Evolutionary conservation across 2,113 vertebrate species (phyloP).

Genomic region (Indicator indicator): DNA sequence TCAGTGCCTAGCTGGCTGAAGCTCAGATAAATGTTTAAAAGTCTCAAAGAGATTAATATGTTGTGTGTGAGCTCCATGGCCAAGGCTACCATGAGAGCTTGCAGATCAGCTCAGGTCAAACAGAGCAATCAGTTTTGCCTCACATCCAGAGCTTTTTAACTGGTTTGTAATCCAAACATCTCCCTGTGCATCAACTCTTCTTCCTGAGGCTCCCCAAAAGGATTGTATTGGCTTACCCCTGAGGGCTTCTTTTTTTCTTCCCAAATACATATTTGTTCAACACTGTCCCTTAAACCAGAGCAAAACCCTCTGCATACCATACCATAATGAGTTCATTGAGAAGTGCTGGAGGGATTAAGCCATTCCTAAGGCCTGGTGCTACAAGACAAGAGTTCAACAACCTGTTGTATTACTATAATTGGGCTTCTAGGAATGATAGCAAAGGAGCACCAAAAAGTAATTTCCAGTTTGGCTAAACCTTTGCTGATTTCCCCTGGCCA

Average conservation of each 20-base stretch:
- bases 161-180: not conserved
- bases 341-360: slow-evolving; percentile 35
- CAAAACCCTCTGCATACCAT: slow-evolving; percentile 38
- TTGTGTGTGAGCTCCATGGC: not conserved
- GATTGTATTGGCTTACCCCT: not conserved
- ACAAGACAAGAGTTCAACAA: slow-evolving; percentile 36
- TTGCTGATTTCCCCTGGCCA: slow-evolving; percentile 49
- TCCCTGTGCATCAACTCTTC: not conserved
- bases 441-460: slow-evolving; percentile 61
- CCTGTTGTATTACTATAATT: slow-evolving; percentile 56
- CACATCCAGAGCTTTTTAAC: not conserved
- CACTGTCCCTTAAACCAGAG: not conserved
- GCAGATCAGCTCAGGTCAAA: not conserved
- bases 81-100: not conserved
- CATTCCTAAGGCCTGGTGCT: slow-evolving; percentile 30
- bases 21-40: not conserved
- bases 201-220: not conserved
- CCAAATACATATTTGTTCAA: not conserved
- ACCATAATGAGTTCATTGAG: slow-evolving; percentile 69
- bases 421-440: slow-evolving; percentile 50
- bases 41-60: not conserved
- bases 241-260: not conserved
- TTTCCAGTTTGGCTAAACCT: slow-evolving; percentile 64
- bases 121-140: not conserved
- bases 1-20: not conserved